Conservation (phyloP, 2,797 vertebrate species). For the Syngnathus acus region DNA sequence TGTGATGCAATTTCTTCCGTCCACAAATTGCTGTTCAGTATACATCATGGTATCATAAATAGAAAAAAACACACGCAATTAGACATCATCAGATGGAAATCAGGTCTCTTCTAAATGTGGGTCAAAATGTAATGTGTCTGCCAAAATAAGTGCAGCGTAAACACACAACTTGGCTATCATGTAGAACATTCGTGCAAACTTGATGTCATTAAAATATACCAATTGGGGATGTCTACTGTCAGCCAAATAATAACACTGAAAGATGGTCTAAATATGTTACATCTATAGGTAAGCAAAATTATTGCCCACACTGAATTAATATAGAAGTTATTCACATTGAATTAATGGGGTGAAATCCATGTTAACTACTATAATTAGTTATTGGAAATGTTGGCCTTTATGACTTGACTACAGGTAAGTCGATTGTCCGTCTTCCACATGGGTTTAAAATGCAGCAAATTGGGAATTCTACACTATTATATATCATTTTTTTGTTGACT, state of each 20-base stretch:
- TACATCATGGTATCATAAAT: neutral
- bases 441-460: no score
- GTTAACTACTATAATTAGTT: no score
- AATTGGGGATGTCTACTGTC: neutral
- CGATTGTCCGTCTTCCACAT: no score
- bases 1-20: neutral
- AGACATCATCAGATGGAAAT: neutral
- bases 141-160: neutral
- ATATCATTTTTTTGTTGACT: no score
- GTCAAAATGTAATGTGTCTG: neutral
- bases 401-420: no score
- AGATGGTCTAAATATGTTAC: neutral
- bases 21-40: neutral
- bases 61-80: neutral
- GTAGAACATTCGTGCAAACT: neutral
- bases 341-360: no score
- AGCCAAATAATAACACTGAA: neutral
- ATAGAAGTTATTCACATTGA: no score
- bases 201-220: neutral
- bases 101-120: neutral
- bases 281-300: neutral
- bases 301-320: neutral
- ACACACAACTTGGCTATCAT: neutral
- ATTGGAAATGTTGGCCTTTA: no score
- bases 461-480: no score